Percentiles rank a stretch among this genome's conserved stretches.
Evolutionary conservation across 2,113 vertebrate genomes (phyloP).

Genomic region (Bufo bufo): DNA sequence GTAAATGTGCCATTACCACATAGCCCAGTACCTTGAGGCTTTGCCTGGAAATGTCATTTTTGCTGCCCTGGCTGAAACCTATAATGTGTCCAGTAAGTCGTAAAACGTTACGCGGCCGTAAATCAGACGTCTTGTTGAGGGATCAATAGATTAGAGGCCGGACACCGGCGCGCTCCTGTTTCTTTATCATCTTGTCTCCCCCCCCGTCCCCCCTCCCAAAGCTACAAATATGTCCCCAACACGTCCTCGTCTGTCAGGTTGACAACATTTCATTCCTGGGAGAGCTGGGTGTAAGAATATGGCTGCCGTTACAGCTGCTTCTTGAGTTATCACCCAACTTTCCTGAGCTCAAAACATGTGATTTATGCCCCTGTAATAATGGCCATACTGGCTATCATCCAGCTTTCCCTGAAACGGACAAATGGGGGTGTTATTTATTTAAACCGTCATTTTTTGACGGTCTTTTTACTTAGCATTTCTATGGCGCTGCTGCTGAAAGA

Average conservation of each 20-base stretch:
- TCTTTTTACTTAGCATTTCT: too few species aligned
- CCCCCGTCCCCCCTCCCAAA: too few species aligned
- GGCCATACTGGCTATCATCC: background rate
- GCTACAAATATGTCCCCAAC: too few species aligned
- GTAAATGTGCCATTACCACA: background rate
- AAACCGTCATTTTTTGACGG: too few species aligned
- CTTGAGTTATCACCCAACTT: background rate
- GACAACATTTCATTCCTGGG: background rate
- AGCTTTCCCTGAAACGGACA: background rate
- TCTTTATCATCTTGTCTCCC: background rate
- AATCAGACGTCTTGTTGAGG: background rate
- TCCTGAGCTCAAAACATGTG: too few species aligned
- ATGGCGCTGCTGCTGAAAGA: too few species aligned
- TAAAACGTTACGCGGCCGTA: constrained; percentile 22
- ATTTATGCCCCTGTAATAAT: background rate
- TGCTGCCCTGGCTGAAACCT: constrained; percentile 13
- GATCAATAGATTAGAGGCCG: background rate
- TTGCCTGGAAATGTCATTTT: constrained; percentile 1
- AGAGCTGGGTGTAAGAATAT: background rate
- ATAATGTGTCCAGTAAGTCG: constrained; percentile 14
- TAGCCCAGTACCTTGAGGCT: background rate
- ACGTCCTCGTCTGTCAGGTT: too few species aligned
- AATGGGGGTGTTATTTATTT: background rate
- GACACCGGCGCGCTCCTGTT: background rate
- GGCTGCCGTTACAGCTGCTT: too few species aligned